Base-by-base conservation (phyloP, 2,888 invertebrate species). In the Cremastobaeus sp. region DNA sequence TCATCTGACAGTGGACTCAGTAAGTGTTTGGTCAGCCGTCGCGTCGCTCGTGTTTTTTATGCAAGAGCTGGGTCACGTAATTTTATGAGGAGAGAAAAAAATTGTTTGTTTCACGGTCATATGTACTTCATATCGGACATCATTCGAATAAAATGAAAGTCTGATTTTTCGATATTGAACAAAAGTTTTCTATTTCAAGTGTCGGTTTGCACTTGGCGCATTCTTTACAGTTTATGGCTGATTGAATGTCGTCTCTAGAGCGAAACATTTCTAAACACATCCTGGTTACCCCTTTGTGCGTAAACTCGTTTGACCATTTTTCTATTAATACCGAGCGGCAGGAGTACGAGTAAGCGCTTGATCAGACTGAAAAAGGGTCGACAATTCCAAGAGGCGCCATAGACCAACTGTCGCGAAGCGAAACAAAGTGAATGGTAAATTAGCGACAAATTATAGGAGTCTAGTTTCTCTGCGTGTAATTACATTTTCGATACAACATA, bases 361-460 rank as follows among this genome's bases (percentile, higher is more conserved):
- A 48, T 62, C 59, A 20, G 45, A 47, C 32, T 35, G 25, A 52
- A 65, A 60, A 72, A 59, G 52, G 32, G 37, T n/a, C 28, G 28
- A 39, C 43, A 35, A 54, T 68, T 52, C 66, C 48, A 48, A n/a
- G 55, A 39, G 66, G 14, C n/a, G n/a, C n/a, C n/a, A n/a, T n/a
- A 59, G 43, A 35, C 48, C 6, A 14, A 21, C 43, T 35, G 15
- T 48, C 43, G 9, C 47, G 43, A 52, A 48, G 47, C 12, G 52
- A 64, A 62, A 69, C 68, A 69, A 74, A 74, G 74, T 68, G 69
- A 74, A 69, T 54, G 35, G 48, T 48, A 14, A 69, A 74, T 43
- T 64, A 64, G 69, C 65, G 59, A 37, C 65, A 47, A 74, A 65
- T 74, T 74, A 65, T 37, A 69, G 59, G 74, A 39, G 74, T 65